Base-by-base conservation (phyloP, 2,113 vertebrate species). In the Danionella cerebrum region DNA sequence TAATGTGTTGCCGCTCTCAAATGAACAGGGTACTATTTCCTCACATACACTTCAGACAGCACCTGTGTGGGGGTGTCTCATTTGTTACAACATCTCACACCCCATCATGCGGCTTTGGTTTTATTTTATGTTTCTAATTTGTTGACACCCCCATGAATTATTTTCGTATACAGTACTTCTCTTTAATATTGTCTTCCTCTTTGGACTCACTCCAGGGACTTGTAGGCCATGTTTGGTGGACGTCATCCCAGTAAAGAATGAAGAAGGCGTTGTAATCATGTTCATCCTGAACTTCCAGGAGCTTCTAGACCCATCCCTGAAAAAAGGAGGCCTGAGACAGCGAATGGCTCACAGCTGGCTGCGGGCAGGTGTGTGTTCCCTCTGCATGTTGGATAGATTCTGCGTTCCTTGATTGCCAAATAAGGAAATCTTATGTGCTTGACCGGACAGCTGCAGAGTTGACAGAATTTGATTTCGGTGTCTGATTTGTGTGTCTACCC, bases 251-350 rank as follows among this genome's bases (percentile, higher is more conserved):
- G 90, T 98, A 60, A 99, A 98, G 86, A 97, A 95, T 0, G 96
- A 98, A 64, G 93, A 95, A 0, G 93, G 94, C 0, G 53, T 78
- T 0, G 96, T 98, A 78, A 97, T 98, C 84, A 99, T 99, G 96
- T 99, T 95, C 87, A 99, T 99, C 87, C 89, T 98, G 59, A 96
- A 98, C 84, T 98, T 95, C 12, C 93, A 99, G 80, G 96, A 98
- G 81, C 85, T 95, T 4, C 78, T 93, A 0, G 89, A 85, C 45
- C 79, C 80, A 0, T 63, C 79, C 0, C 24, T 76, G 2, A 79
- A 83, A 12, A 84, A 88, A 67, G 84, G 90, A 0, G 89, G 90
- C 57, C 82, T 95, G 45, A 89, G 88, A 45, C 94, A 89, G 64
- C 84, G 90, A 35, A 84, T 98, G 42, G 71, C 90, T 0, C 90